A percentile compares a stretch with the other conserved stretches of the same genome.
Evolutionary conservation across 2,113 vertebrate species (phyloP).

Genomic region (Rhinogobius similis): DNA sequence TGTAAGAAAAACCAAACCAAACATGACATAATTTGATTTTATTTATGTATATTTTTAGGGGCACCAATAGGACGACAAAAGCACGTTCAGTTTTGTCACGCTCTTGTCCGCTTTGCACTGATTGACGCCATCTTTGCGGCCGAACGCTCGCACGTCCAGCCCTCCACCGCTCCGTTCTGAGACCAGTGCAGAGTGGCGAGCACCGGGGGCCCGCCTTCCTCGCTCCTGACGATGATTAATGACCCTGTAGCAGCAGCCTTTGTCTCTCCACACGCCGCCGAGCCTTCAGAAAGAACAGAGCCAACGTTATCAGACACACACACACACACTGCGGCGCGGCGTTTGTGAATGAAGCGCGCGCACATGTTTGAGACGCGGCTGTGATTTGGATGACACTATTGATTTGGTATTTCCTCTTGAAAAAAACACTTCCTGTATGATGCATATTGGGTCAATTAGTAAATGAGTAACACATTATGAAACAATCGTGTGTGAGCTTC

Average conservation of each 20-base stretch:
- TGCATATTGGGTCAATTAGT: neutral
- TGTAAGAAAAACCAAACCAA: too few relatives aligned
- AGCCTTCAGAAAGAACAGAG: conserved; percentile 98
- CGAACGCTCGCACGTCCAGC: conserved; percentile 80
- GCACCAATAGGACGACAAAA: too few relatives aligned
- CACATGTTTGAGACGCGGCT: conserved; percentile 85
- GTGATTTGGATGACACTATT: conserved; percentile 98
- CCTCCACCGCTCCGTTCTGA: conserved; percentile 68
- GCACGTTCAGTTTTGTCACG: conserved; percentile 35
- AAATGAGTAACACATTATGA: neutral
- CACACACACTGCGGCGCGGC: conserved; percentile 95
- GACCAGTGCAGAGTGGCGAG: conserved; percentile 88
- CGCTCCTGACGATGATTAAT: conserved; percentile 99
- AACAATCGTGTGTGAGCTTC: neutral
- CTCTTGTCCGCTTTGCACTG: conserved; percentile 75
- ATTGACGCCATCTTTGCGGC: conserved; percentile 75
- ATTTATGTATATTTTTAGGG: too few relatives aligned
- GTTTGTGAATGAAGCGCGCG: conserved; percentile 88
- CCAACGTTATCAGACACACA: conserved; percentile 92
- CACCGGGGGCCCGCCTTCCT: conserved; percentile 81
- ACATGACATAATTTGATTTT: too few relatives aligned
- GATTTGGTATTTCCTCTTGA: neutral
- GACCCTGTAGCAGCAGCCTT: conserved; percentile 92
- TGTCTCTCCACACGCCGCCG: conserved; percentile 90
- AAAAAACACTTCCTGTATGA: neutral